Base-by-base conservation (phyloP, 2,113 vertebrate species). In the Brienomyrus brachyistius region DNA sequence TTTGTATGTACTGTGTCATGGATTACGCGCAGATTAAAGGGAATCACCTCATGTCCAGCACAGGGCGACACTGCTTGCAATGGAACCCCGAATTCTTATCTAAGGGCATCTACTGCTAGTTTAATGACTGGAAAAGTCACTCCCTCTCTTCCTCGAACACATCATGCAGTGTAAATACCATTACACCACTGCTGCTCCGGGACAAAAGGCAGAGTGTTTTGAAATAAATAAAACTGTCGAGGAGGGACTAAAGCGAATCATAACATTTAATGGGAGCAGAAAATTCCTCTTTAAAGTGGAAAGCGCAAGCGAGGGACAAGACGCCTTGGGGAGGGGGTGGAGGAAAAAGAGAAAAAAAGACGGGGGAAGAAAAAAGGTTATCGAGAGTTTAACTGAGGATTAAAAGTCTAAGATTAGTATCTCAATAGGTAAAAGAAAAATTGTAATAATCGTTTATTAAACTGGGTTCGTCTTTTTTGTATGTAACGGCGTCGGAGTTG, bases 381-480 rank as follows among this genome's bases (percentile, higher is more conserved):
- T 90, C 23, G 89, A 92, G 92, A 96, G 95, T 96, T 96, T 95
- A 96, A 93, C 94, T 93, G 91, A 94, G 94, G 94, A 95, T 96
- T 95, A 93, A 93, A 94, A 92, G 88, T 88, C 91, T 1, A 88
- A 89, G 94, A 96, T 94, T 91, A 87, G 74, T 93, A 95, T 95
- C 94, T 94, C 50, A 77, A 82, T 91, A 87, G 66, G 43, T 50
- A 89, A 89, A 91, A 91, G 89, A 91, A 90, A 91, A 91, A 52
- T 91, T 92, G 91, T 92, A 92, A 95, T 91, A 90, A 91, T 35
- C 45, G 88, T 45, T 92, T 91, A 93, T 93, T 92, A 92, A 3
- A 82, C 21, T 82, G 21, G n/a, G n/a, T 51, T 21, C 43, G 9
- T 77, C 13, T 48, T n/a, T 56, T 56, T 52, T 62, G 17, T 11